These are phyloP conservation scores for Forbesichthys papilliferus DNA, from an alignment of 2,113 vertebrate genomes.

Conservation along the genomic window DNA sequence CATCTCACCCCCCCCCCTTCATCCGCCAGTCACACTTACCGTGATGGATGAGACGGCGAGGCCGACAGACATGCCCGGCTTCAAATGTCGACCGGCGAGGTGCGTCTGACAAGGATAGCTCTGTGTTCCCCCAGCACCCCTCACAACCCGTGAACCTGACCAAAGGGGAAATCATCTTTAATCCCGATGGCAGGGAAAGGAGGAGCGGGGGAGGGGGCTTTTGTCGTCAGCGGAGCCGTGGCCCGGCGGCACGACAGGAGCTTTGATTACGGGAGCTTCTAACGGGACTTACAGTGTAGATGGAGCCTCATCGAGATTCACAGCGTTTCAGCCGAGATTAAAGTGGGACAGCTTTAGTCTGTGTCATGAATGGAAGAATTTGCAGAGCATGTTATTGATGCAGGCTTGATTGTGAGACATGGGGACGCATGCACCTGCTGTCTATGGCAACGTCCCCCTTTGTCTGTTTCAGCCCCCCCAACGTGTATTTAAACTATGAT, in stretches of 20 bases:
- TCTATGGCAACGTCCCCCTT: conserved; percentile 17
- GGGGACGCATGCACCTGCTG: conserved; percentile 7
- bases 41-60: conserved; percentile 74
- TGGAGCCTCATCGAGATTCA: conserved; percentile 60
- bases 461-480: neutral
- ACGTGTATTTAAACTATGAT: conserved; percentile 11
- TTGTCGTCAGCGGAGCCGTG: conserved; percentile 27
- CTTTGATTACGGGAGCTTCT: conserved; percentile 63
- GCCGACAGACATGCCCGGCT: conserved; percentile 62
- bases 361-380: conserved; percentile 42
- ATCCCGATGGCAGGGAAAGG: conserved; percentile 24
- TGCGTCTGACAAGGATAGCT: conserved; percentile 55
- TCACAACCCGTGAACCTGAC: conserved; percentile 37
- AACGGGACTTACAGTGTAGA: conserved; percentile 42
- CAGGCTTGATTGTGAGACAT: conserved; percentile 31
- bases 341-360: conserved; percentile 55
- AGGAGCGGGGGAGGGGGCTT: neutral
- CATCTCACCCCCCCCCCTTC: conserved; percentile 35
- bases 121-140: conserved; percentile 28
- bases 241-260: conserved; percentile 28
- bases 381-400: conserved; percentile 34
- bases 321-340: conserved; percentile 50
- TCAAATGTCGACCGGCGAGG: conserved; percentile 64
- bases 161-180: conserved; percentile 63
- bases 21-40: conserved; percentile 71